Evolutionary conservation across 2,888 invertebrate genomes (phyloP).

Genomic region (Rosalia funebris): DNA sequence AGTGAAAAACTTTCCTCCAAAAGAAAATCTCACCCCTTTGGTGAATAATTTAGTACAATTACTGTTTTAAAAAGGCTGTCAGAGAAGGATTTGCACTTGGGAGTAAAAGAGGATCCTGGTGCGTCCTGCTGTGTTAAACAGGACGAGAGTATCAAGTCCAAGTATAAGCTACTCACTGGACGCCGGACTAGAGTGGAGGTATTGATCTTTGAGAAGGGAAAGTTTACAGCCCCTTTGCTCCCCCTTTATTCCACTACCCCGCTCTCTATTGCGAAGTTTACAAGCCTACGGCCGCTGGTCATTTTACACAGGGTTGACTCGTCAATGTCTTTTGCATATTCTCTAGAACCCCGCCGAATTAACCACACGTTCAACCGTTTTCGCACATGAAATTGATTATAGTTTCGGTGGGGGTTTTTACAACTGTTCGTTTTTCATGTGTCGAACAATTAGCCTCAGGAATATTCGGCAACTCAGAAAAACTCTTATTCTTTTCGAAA

Average conservation of each 20-base stretch:
- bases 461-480: too few relatives aligned
- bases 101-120: conserved; percentile 30
- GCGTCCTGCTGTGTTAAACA: conserved; percentile 28
- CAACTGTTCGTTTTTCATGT: too few relatives aligned
- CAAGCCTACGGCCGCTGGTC: conserved; percentile 65
- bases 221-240: conserved; percentile 63
- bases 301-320: conserved; percentile 62
- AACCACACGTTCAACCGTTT: conserved; percentile 3
- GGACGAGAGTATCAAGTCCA: conserved; percentile 44
- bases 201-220: conserved; percentile 67
- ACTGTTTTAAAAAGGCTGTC: conserved; percentile 33
- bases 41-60: conserved; percentile 36
- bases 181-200: conserved; percentile 64
- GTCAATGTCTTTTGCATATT: conserved; percentile 61
- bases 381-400: background rate
- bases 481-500: too few relatives aligned
- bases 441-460: too few relatives aligned
- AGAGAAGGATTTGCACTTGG: conserved; percentile 31
- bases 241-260: conserved; percentile 44
- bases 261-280: conserved; percentile 60
- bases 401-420: background rate
- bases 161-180: conserved; percentile 55
- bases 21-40: conserved; percentile 26
- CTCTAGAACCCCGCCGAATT: conserved; percentile 35
- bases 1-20: conserved; percentile 4